Evolutionary conservation across 2,113 vertebrate genomes (phyloP).

Genomic region (Galeopterus variegatus): DNA sequence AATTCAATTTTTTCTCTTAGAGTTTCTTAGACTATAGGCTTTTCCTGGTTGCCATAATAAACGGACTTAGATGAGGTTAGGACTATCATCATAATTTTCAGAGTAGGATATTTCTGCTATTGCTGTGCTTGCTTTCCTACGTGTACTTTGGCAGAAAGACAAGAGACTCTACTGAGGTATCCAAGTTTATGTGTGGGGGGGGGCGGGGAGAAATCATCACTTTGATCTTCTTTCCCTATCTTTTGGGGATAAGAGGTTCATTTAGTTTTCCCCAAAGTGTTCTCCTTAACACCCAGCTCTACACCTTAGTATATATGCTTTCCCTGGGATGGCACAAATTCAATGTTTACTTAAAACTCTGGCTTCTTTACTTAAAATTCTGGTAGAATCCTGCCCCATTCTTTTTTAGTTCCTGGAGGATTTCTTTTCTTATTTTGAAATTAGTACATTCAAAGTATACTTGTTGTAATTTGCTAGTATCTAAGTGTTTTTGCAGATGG

Average conservation of each 20-base stretch:
- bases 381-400: not conserved
- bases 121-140: not conserved
- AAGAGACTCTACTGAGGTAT: not conserved
- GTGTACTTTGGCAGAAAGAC: not conserved
- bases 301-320: not conserved
- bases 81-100: not conserved
- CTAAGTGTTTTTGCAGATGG: not conserved
- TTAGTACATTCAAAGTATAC: not conserved
- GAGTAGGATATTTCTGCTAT: not conserved
- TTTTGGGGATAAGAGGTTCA: not conserved
- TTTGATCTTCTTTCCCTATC: not conserved
- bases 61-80: not conserved
- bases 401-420: not conserved
- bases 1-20: not conserved
- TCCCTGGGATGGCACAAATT: not conserved
- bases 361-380: not conserved
- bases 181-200: not conserved
- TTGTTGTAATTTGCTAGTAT: not conserved
- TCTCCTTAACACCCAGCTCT: not conserved
- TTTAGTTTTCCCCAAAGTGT: not conserved
- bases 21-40: not conserved
- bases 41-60: not conserved
- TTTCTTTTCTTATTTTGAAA: not conserved
- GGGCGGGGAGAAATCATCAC: not conserved
- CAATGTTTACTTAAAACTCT: not conserved